These are phyloP conservation scores for Conopomorpha cramerella DNA, from an alignment of 1,140 invertebrate species.

Conservation along the genomic window DNA sequence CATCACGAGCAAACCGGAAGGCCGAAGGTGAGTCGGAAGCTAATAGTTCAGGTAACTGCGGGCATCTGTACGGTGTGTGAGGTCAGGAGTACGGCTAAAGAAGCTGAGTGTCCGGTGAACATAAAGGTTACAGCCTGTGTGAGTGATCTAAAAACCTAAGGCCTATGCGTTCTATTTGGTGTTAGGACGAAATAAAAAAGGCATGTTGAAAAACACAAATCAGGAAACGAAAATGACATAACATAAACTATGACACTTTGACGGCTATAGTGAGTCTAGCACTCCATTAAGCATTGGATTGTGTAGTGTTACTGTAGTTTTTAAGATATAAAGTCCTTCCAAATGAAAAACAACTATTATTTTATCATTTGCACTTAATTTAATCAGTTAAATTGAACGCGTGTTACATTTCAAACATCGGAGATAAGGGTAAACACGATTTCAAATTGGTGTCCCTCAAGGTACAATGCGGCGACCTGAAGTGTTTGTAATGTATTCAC, in stretches of 20 bases:
- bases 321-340: slow-evolving; percentile 15
- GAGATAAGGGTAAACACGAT: too few relatives aligned
- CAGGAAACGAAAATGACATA: slow-evolving; percentile 33
- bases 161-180: slow-evolving; percentile 55
- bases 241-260: slow-evolving; percentile 53
- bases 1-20: slow-evolving; percentile 35
- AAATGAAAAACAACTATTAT: too few relatives aligned
- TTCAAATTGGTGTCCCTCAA: neutral
- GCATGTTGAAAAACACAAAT: slow-evolving; percentile 42
- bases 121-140: slow-evolving; percentile 56
- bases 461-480: neutral
- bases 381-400: too few relatives aligned
- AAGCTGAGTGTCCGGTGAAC: slow-evolving; percentile 54
- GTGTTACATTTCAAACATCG: too few relatives aligned
- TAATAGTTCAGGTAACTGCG: slow-evolving; percentile 59
- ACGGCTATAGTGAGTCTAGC: slow-evolving; percentile 52
- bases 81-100: slow-evolving; percentile 56
- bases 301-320: slow-evolving; percentile 31
- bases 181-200: slow-evolving; percentile 46
- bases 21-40: slow-evolving; percentile 50
- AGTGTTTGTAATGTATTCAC: slow-evolving; percentile 16
- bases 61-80: slow-evolving; percentile 57
- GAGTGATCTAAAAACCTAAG: slow-evolving; percentile 57
- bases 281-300: slow-evolving; percentile 47
- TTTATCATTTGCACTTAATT: too few relatives aligned